Percentiles rank a stretch among this genome's conserved stretches.
phyloP scores from a whole-genome alignment of 1,140 invertebrate species.

The Dysdera silvatica region DNA sequence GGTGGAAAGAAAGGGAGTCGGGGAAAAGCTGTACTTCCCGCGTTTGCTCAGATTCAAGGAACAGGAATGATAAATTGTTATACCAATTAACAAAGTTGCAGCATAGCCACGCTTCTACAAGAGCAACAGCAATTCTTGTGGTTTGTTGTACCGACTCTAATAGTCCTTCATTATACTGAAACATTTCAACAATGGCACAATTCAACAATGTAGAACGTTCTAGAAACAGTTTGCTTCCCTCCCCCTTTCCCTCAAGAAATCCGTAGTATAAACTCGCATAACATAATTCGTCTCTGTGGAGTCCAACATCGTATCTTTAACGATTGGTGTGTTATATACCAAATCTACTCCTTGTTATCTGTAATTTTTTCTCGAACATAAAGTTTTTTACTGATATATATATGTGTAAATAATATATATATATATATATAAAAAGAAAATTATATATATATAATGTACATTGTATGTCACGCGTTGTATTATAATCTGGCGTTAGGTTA shows the following conservation, averaged over 20 bases:
- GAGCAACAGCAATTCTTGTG: no score
- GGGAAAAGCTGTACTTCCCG: slow-evolving; percentile 18
- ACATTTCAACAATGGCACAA: neutral
- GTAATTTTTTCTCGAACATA: slow-evolving; percentile 25
- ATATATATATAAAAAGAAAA: neutral
- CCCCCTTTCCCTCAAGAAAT: neutral
- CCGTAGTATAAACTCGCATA: slow-evolving; percentile 7
- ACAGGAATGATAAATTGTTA: no score
- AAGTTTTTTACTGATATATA: slow-evolving; percentile 25
- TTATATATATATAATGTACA: neutral
- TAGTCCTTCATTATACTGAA: neutral
- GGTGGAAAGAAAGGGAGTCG: neutral
- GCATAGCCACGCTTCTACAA: no score
- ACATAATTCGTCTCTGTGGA: neutral
- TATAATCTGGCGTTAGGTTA: slow-evolving; percentile 2
- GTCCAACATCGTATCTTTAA: neutral
- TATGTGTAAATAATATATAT: slow-evolving; percentile 22
- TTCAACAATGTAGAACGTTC: neutral
- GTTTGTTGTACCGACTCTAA: no score
- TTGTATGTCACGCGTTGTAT: neutral
- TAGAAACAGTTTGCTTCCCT: neutral
- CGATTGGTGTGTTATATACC: neutral
- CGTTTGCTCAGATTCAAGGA: slow-evolving; percentile 20
- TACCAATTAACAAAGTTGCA: no score
- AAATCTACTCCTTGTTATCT: slow-evolving; percentile 8